Conservation (phyloP, 2,113 vertebrate species). For the Pseudolaguvia tuberculata region DNA sequence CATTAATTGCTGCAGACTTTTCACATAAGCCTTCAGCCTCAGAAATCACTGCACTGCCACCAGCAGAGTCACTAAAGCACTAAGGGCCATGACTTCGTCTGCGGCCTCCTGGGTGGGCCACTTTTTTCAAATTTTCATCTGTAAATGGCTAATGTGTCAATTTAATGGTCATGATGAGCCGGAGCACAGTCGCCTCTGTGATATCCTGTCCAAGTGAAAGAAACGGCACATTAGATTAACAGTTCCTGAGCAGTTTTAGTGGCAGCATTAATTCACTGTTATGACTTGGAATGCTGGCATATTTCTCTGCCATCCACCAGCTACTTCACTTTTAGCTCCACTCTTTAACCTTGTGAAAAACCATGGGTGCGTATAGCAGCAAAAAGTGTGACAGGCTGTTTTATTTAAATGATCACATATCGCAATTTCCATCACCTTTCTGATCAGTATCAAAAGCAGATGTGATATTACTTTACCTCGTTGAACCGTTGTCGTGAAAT, state of each 20-base stretch:
- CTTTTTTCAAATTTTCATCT: constrained; percentile 45
- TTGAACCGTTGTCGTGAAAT: constrained; percentile 21
- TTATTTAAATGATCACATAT: constrained; percentile 40
- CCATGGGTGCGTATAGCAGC: constrained; percentile 1
- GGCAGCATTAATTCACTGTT: constrained; percentile 20
- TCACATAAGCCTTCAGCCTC: constrained; percentile 56
- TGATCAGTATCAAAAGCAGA: constrained; percentile 41
- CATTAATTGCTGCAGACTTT: constrained; percentile 66
- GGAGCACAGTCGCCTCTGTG: neutral
- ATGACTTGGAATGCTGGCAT: constrained; percentile 1
- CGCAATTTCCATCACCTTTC: constrained; percentile 34
- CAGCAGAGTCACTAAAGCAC: constrained; percentile 54
- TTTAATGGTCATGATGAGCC: constrained; percentile 42
- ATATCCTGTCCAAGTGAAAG: neutral
- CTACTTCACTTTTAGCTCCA: neutral
- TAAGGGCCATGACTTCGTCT: constrained; percentile 49
- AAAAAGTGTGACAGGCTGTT: constrained; percentile 31
- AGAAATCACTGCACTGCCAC: constrained; percentile 67
- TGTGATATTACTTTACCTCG: constrained; percentile 34
- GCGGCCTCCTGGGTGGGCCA: constrained; percentile 53
- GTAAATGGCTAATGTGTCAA: constrained; percentile 42
- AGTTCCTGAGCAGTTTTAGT: constrained; percentile 31
- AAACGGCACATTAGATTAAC: constrained; percentile 20
- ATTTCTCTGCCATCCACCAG: constrained; percentile 10
- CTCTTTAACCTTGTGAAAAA: constrained; percentile 24